phyloP scores from a whole-genome alignment of 2,888 invertebrate species.

The Hirudinaria manillensis region DNA sequence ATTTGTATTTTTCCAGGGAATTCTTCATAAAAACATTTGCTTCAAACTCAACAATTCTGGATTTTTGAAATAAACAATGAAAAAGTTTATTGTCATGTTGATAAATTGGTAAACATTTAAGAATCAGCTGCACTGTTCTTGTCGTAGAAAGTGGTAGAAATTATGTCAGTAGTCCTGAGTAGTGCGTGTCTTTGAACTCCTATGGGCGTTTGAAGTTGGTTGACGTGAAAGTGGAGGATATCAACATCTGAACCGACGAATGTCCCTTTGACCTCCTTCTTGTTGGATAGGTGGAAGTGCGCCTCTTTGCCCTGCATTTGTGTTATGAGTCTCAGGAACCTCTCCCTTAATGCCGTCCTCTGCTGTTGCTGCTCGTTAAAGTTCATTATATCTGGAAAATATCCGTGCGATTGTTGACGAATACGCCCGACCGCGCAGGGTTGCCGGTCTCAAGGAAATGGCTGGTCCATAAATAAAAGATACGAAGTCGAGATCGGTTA shows the following conservation, averaged over 20 bases:
- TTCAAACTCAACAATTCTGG: no score
- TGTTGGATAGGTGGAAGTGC: slow-evolving; percentile 44
- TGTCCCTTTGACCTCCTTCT: slow-evolving; percentile 43
- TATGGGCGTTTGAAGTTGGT: slow-evolving; percentile 46
- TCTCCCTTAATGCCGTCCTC: slow-evolving; percentile 47
- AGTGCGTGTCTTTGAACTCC: slow-evolving; percentile 47
- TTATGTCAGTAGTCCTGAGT: slow-evolving; percentile 45
- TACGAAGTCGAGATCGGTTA: not conserved
- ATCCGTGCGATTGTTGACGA: not conserved
- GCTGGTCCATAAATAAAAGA: not conserved
- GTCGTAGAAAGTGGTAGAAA: no score
- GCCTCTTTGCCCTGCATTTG: slow-evolving; percentile 42
- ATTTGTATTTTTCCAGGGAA: no score
- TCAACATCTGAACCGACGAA: slow-evolving; percentile 44
- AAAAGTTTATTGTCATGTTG: no score
- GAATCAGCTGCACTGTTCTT: no score
- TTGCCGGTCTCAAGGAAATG: not conserved
- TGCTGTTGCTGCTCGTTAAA: slow-evolving; percentile 29
- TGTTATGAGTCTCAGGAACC: slow-evolving; percentile 47
- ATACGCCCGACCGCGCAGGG: not conserved
- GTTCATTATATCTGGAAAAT: no score
- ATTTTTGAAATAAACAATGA: no score
- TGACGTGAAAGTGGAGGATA: slow-evolving; percentile 43
- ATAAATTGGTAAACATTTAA: no score
- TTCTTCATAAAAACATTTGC: no score